phyloP scores from a whole-genome alignment of 1,140 invertebrate genomes.

The Holotrichia oblita region DNA sequence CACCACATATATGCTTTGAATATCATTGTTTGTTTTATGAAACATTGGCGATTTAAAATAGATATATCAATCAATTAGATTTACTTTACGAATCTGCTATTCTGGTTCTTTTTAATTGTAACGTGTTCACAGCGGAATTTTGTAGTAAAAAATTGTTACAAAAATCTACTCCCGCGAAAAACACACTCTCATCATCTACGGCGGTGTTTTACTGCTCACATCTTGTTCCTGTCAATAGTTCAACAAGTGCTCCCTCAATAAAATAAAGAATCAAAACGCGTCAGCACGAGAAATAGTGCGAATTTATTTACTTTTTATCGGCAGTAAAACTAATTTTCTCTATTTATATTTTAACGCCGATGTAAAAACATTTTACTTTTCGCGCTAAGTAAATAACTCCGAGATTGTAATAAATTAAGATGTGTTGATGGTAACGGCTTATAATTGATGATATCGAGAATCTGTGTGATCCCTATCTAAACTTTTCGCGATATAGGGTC shows the following conservation, averaged over 20 bases:
- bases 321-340: conserved; percentile 1
- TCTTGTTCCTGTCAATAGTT: conserved; percentile 1
- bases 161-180: too few species aligned
- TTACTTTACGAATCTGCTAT: too few species aligned
- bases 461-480: too few species aligned
- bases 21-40: too few species aligned
- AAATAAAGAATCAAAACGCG: neutral
- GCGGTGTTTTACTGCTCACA: neutral
- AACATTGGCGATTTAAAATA: too few species aligned
- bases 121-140: too few species aligned
- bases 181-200: neutral
- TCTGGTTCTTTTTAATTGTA: too few species aligned
- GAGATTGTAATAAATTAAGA: too few species aligned
- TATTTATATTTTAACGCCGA: neutral
- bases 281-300: neutral
- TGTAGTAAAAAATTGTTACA: too few species aligned
- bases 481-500: too few species aligned
- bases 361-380: conserved; percentile 2
- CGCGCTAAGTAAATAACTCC: neutral
- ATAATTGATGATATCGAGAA: neutral
- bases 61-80: too few species aligned
- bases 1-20: too few species aligned
- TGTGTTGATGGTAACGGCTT: neutral
- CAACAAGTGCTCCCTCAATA: conserved; percentile 5
- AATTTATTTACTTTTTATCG: conserved; percentile 14